Evolutionary conservation across 2,888 invertebrate genomes (phyloP).

Genomic region (Alitta virens): DNA sequence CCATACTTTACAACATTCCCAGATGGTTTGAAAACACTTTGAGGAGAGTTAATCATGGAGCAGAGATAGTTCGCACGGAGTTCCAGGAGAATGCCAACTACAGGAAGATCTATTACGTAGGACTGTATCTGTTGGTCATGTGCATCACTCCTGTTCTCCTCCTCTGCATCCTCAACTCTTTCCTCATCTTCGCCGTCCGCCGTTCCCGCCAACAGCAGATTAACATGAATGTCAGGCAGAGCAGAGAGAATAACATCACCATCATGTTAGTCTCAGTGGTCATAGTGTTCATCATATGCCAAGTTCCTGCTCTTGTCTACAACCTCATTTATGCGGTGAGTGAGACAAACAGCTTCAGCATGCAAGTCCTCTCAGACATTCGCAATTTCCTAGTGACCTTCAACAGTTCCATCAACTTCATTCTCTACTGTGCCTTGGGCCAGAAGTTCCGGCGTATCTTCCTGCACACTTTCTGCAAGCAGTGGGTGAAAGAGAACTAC

Average conservation of each 20-base stretch:
- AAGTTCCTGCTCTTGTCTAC: conserved; percentile 64
- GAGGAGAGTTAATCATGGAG: conserved; percentile 11
- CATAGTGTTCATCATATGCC: conserved; percentile 89
- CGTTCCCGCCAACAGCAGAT: conserved; percentile 87
- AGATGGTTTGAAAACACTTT: conserved; percentile 60
- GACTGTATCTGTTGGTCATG: conserved; percentile 91
- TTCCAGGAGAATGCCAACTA: conserved; percentile 64
- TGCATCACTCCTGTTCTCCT: conserved; percentile 88
- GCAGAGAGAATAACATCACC: conserved; percentile 88
- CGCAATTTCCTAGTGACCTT: conserved; percentile 87
- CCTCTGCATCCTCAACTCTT: conserved; percentile 83
- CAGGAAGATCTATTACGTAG: conserved; percentile 68
- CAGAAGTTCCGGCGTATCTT: conserved; percentile 76
- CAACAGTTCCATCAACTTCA: conserved; percentile 96
- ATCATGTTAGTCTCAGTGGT: conserved; percentile 94
- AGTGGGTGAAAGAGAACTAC: conserved; percentile 29
- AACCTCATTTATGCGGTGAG: conserved; percentile 72
- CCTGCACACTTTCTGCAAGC: conserved; percentile 47
- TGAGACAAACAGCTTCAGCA: conserved; percentile 63
- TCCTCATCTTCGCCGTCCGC: conserved; percentile 78
- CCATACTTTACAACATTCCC: conserved; percentile 82
- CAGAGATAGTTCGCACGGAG: conserved; percentile 62
- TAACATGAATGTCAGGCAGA: conserved; percentile 82
- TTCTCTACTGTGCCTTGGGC: conserved; percentile 96
- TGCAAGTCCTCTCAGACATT: conserved; percentile 43